Conservation (phyloP, 2,888 invertebrate species). For the Pollenia griseotomentosa region DNA sequence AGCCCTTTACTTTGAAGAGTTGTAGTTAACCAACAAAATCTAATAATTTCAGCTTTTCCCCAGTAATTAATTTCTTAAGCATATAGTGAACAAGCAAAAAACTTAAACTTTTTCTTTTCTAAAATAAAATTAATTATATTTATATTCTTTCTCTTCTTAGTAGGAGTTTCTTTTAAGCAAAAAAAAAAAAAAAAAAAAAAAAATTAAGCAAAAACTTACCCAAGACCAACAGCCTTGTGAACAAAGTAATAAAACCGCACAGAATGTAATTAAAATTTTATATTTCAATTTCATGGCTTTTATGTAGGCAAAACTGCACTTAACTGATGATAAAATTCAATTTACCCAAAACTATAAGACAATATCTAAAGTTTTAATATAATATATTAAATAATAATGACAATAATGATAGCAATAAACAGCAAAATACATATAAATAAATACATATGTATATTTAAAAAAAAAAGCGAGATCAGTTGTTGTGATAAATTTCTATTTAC, state of each 20-base stretch:
- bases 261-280: slow-evolving; percentile 67
- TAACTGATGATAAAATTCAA: slow-evolving; percentile 25
- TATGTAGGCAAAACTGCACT: slow-evolving; percentile 33
- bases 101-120: background rate
- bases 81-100: background rate
- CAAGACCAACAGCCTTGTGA: slow-evolving; percentile 75
- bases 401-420: slow-evolving; percentile 8
- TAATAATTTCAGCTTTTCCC: slow-evolving; percentile 18
- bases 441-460: background rate
- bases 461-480: background rate
- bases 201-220: slow-evolving; percentile 76
- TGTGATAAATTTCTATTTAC: slow-evolving; percentile 20
- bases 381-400: slow-evolving; percentile 31
- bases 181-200: slow-evolving; percentile 1
- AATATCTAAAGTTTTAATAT: background rate
- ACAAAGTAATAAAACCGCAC: slow-evolving; percentile 72
- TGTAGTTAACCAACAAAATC: background rate
- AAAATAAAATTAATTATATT: background rate
- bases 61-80: slow-evolving; percentile 48
- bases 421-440: slow-evolving; percentile 17
- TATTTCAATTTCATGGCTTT: slow-evolving; percentile 76
- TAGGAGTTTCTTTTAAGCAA: background rate
- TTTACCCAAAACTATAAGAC: slow-evolving; percentile 43
- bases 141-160: background rate
- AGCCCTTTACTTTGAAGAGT: background rate